Evolutionary conservation across 2,888 invertebrate species (phyloP).

Genomic region (Slavum lentiscoides): DNA sequence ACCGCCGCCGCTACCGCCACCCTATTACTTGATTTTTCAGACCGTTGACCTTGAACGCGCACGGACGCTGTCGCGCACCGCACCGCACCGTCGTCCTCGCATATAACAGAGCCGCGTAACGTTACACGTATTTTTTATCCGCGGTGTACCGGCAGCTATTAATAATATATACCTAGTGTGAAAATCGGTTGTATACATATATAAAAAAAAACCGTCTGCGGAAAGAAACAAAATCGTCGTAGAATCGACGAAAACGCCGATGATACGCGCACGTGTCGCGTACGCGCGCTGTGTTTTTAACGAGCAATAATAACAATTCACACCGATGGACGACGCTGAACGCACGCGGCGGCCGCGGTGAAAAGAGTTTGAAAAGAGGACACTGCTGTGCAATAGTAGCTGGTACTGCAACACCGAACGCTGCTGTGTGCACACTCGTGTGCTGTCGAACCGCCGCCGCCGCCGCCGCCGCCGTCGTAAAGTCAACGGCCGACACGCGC

Average conservation of each 20-base stretch:
- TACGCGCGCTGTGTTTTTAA: no score
- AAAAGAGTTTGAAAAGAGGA: no score
- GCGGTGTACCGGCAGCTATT: not conserved
- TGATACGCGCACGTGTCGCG: no score
- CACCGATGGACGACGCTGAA: no score
- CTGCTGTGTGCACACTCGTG: not conserved
- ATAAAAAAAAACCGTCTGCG: no score
- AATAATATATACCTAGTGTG: not conserved
- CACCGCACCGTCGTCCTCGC: constrained; percentile 33
- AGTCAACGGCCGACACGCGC: constrained; percentile 49
- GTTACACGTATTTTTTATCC: constrained; percentile 15
- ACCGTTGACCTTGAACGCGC: constrained; percentile 53
- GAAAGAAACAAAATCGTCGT: no score
- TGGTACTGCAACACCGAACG: not conserved
- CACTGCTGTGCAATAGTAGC: not conserved
- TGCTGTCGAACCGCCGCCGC: constrained; percentile 10
- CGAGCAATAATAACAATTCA: no score
- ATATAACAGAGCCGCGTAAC: constrained; percentile 45
- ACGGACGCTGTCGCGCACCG: constrained; percentile 19
- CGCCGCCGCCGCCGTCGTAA: not conserved
- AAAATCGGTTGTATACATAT: not conserved
- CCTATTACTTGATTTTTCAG: constrained; percentile 50
- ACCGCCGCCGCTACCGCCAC: constrained; percentile 26
- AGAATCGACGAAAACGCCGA: no score
- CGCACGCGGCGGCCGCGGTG: not conserved